Percentiles rank a stretch among this genome's conserved stretches.
phyloP scores from a whole-genome alignment of 2,888 invertebrate species.

The Lacanobia oleracea region DNA sequence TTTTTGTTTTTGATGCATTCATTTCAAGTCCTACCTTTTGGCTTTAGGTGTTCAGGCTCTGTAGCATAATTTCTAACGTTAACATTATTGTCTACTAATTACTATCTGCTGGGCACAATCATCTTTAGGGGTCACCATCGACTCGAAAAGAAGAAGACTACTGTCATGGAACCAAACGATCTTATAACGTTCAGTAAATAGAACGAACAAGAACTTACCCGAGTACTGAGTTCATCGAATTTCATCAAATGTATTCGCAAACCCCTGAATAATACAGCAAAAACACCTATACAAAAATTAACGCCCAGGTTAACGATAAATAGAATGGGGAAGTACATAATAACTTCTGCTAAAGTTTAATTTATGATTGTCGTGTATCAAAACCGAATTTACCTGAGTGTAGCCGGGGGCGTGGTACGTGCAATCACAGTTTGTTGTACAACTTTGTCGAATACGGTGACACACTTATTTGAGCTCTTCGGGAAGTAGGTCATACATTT shows the following conservation, averaged over 20 bases:
- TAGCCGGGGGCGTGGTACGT: constrained; percentile 14
- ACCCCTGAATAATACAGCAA: neutral
- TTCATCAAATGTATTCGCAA: neutral
- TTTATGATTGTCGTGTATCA: constrained; percentile 18
- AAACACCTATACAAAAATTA: neutral
- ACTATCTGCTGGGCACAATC: too few species aligned
- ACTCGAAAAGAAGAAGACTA: too few species aligned
- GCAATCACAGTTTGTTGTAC: constrained; percentile 32
- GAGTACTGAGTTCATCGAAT: neutral
- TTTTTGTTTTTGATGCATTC: too few species aligned
- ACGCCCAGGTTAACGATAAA: neutral
- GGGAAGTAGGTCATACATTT: constrained; percentile 23
- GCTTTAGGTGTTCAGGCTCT: too few species aligned
- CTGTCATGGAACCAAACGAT: neutral
- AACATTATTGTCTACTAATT: too few species aligned
- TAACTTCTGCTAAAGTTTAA: constrained; percentile 8
- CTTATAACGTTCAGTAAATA: neutral
- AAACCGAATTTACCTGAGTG: constrained; percentile 28
- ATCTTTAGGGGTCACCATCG: too few species aligned
- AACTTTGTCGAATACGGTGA: constrained; percentile 43
- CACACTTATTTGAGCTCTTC: constrained; percentile 35
- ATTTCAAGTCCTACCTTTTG: too few species aligned
- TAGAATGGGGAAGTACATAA: constrained; percentile 3
- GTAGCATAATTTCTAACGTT: too few species aligned
- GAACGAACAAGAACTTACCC: neutral